Conservation (phyloP, 2,888 invertebrate species). For the Aquatica leii region DNA sequence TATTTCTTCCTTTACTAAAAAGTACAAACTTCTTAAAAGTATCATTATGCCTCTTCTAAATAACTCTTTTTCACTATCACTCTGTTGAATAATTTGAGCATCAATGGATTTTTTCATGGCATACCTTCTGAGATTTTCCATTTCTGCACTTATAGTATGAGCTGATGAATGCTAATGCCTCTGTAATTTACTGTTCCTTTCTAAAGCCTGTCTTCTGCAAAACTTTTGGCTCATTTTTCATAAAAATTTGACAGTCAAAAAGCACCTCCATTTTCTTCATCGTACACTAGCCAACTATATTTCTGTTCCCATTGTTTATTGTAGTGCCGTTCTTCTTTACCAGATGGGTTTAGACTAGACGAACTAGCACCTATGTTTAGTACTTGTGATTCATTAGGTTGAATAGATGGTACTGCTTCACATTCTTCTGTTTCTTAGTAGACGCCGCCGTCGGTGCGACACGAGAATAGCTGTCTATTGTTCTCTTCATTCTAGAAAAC, state of each 20-base stretch:
- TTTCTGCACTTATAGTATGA: background rate
- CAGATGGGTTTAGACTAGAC: no score
- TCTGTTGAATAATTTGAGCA: background rate
- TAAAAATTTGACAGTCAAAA: background rate
- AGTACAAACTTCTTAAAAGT: background rate
- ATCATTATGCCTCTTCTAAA: no score
- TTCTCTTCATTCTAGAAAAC: background rate
- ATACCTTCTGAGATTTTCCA: no score
- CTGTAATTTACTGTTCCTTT: background rate
- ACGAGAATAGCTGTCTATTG: background rate
- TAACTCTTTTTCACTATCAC: background rate
- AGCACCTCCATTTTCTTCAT: background rate
- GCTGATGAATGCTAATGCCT: background rate
- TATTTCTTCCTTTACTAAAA: background rate
- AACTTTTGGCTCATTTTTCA: background rate
- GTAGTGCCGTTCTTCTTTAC: background rate
- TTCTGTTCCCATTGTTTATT: background rate
- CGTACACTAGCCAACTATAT: background rate
- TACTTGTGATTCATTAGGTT: background rate
- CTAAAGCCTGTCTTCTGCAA: slow-evolving; percentile 1
- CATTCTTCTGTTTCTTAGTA: no score
- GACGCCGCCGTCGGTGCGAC: background rate
- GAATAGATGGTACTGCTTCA: no score
- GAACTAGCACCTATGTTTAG: no score
- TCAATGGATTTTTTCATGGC: background rate